phyloP scores from a whole-genome alignment of 1,140 invertebrate species.

The Cotesia glomerata region DNA sequence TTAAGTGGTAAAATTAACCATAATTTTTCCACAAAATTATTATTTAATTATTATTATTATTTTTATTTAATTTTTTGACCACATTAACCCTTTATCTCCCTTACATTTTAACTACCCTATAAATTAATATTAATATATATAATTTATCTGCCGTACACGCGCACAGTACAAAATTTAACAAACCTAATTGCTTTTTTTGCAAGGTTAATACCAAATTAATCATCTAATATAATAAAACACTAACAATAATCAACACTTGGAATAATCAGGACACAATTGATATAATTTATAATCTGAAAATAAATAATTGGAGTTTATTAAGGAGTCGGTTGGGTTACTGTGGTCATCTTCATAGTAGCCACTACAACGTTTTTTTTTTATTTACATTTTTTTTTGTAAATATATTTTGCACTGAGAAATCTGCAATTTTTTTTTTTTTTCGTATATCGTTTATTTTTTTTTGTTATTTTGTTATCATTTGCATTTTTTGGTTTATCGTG shows the following conservation, averaged over 20 bases:
- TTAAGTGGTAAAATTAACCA: background rate
- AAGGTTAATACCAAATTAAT: too few species aligned
- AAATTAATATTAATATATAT: conserved; percentile 51
- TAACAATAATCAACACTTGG: too few species aligned
- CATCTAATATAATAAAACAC: too few species aligned
- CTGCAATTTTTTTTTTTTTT: conserved; percentile 37
- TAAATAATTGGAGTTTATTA: background rate
- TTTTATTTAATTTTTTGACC: conserved; percentile 52
- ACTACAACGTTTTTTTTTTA: conserved; percentile 47
- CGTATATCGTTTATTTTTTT: too few species aligned
- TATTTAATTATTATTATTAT: background rate
- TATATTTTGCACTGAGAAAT: conserved; percentile 25
- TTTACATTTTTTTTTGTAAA: conserved; percentile 35
- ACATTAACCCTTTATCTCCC: conserved; percentile 59
- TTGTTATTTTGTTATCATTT: too few species aligned
- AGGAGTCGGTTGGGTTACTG: conserved; percentile 62
- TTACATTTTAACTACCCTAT: conserved; percentile 33
- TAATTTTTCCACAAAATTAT: background rate
- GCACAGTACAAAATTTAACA: conserved; percentile 43
- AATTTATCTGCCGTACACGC: conserved; percentile 45
- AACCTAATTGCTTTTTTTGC: background rate
- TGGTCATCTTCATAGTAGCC: conserved; percentile 61
- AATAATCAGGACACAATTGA: too few species aligned
- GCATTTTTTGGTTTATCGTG: too few species aligned
- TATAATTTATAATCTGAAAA: background rate